Conservation (phyloP, 2,797 vertebrate species). For the Bovichtus variegatus region DNA sequence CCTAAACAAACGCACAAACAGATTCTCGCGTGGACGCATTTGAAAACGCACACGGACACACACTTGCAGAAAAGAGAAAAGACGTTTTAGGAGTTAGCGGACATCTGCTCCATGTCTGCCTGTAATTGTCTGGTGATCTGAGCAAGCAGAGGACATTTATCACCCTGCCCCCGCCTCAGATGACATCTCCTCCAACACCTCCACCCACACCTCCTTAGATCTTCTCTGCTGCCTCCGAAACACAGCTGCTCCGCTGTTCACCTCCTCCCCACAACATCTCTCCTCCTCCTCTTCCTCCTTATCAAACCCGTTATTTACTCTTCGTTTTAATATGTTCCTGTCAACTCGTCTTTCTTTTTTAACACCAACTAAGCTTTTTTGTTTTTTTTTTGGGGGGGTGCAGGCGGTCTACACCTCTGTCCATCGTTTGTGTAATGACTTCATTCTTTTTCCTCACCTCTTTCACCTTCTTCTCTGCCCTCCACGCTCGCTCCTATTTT, state of each 20-base stretch:
- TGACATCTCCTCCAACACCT: slow-evolving; percentile 71
- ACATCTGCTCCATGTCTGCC: slow-evolving; percentile 54
- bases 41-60: background rate
- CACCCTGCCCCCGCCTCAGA: slow-evolving; percentile 58
- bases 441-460: slow-evolving; percentile 17
- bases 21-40: background rate
- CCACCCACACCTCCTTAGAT: slow-evolving; percentile 60
- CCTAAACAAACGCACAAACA: slow-evolving; percentile 15
- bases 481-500: background rate
- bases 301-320: slow-evolving; percentile 36
- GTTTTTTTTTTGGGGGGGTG: background rate
- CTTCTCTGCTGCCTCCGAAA: slow-evolving; percentile 34
- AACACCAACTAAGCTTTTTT: slow-evolving; percentile 8
- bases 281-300: slow-evolving; percentile 24
- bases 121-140: slow-evolving; percentile 58
- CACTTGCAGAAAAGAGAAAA: slow-evolving; percentile 18
- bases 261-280: slow-evolving; percentile 43
- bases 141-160: slow-evolving; percentile 67
- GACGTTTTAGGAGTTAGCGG: slow-evolving; percentile 22
- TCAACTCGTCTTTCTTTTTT: slow-evolving; percentile 3
- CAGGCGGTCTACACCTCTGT: background rate
- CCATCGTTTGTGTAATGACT: slow-evolving; percentile 29
- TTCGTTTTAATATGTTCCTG: slow-evolving; percentile 37
- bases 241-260: slow-evolving; percentile 46
- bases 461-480: slow-evolving; percentile 2